Evolutionary conservation across 1,140 invertebrate genomes (phyloP).

Genomic region (Liolophura sinensis): DNA sequence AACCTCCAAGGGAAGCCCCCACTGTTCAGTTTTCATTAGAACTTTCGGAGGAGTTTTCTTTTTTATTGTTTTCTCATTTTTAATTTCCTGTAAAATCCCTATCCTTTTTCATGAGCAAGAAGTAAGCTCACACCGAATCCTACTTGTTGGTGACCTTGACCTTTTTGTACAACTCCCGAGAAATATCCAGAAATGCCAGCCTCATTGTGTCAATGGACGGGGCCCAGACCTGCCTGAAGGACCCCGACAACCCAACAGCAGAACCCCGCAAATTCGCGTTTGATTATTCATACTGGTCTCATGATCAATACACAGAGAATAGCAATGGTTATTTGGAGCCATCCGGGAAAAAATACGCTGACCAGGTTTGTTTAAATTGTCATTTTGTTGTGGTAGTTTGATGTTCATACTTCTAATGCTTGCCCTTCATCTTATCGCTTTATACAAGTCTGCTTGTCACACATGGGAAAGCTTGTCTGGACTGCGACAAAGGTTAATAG

Average conservation of each 20-base stretch:
- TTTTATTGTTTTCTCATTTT: background rate
- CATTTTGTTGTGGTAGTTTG: background rate
- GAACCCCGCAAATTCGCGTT: conserved; percentile 65
- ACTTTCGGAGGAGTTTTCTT: background rate
- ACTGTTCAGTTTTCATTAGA: no score
- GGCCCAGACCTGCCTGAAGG: conserved; percentile 61
- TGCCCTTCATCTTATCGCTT: no score
- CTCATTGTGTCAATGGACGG: conserved; percentile 65
- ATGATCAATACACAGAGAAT: conserved; percentile 64
- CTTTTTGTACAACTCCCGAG: conserved; percentile 63
- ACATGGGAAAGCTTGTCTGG: no score
- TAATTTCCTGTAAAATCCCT: background rate
- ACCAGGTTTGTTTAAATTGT: conserved; percentile 56
- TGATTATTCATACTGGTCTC: conserved; percentile 70
- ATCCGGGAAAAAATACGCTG: conserved; percentile 46
- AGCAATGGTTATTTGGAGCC: conserved; percentile 61
- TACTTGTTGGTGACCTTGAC: conserved; percentile 29
- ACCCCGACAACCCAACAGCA: conserved; percentile 59
- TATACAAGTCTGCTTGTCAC: no score
- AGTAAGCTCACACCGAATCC: background rate
- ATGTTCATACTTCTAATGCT: no score
- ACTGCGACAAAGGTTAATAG: no score
- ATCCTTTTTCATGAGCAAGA: background rate
- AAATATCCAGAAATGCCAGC: conserved; percentile 62
- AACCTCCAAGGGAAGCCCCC: no score